Percentiles rank a stretch among this genome's conserved stretches.
phyloP scores from a whole-genome alignment of 2,113 vertebrate species.

The Heptranchias perlo region DNA sequence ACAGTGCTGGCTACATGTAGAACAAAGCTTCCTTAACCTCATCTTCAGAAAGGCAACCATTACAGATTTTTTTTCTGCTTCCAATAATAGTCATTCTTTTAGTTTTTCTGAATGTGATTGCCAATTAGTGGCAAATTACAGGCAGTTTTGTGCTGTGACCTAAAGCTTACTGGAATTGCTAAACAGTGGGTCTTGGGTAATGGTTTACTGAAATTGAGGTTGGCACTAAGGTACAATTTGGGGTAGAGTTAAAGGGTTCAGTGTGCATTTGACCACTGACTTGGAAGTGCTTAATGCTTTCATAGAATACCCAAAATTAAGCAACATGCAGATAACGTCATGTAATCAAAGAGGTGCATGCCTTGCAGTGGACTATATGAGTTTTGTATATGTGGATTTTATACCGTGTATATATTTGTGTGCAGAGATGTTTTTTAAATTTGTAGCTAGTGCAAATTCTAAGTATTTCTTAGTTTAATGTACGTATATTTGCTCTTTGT shows the following conservation, averaged over 20 bases:
- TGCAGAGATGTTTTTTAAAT: background rate
- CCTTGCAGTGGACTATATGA: background rate
- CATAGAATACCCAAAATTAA: background rate
- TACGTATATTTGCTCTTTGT: background rate
- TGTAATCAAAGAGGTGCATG: background rate
- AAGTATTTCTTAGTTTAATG: background rate
- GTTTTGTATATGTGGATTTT: background rate
- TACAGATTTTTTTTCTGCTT: background rate
- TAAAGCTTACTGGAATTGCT: background rate
- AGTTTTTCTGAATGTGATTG: background rate
- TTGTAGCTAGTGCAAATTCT: background rate
- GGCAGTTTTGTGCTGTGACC: background rate
- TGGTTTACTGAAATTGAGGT: background rate
- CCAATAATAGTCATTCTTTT: background rate
- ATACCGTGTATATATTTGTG: background rate
- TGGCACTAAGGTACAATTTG: background rate
- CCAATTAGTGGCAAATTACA: background rate
- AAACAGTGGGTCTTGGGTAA: background rate
- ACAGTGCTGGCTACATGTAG: background rate
- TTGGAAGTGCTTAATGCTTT: background rate
- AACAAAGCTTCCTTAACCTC: background rate
- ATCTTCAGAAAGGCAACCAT: background rate
- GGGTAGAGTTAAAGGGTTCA: background rate
- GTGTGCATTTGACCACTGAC: background rate
- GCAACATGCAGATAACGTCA: background rate